Evolutionary conservation across 2,888 invertebrate species (phyloP), one percentile per base, ranked within the genome.

Genomic region (Lepidocyrtinus sp.): DNA sequence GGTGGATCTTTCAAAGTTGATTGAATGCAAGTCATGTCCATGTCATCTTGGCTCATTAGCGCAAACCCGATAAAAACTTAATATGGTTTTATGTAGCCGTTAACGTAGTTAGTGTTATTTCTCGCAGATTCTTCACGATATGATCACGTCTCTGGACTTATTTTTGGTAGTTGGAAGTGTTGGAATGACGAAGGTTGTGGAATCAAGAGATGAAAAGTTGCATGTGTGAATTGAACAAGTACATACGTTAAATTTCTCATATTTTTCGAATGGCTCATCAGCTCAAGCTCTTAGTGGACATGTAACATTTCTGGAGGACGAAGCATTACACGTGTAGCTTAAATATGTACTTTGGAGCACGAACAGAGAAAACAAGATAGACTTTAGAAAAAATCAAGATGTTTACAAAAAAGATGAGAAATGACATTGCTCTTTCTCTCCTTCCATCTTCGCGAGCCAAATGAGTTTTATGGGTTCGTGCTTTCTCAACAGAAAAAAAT

Each of bases 301-400:
- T 2, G n/a, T n/a, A n/a, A 7, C 2, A 50, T n/a, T 15, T 50
- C 50, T 50, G 50, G 65, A 65, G 65, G 65, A 65, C 65, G 45
- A 27, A 36, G 5, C 36, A 65, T 65, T 65, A 65, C 65, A 65
- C 65, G 65, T 65, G 65, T 36, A 9, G n/a, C 17, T 12, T 22
- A n/a, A 25, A 64, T 24, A 24, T 1, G 15, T 64, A 24, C 26
- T n/a, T n/a, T 24, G 26, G 26, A 50, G 2, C 50, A n/a, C 36
- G 50, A 50, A n/a, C 5, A 50, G 50, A n/a, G 17, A n/a, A 50
- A 50, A 50, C 50, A 50, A 50, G 15, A 50, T n/a, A 36, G 12
- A 36, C n/a, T n/a, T 7, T 17, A 50, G 50, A 17, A 17, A 12
- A 15, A 50, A 17, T 50, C 2, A 50, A 7, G 15, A 50, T 7